Evolutionary conservation across 2,797 vertebrate genomes (phyloP), one percentile per base, ranked within the genome.

Genomic region (Uromys caudimaculatus): DNA sequence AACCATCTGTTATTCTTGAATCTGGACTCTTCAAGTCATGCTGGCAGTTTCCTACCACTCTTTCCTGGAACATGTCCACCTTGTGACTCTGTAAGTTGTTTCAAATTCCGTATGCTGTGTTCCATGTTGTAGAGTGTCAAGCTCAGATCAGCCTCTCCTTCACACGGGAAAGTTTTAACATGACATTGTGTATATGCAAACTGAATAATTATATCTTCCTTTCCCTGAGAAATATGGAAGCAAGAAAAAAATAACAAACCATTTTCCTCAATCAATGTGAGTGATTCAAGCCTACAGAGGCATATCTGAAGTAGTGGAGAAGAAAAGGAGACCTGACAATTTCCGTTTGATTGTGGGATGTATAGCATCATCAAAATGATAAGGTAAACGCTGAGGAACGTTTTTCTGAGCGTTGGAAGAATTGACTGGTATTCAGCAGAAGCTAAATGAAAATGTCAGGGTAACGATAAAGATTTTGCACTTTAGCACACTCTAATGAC

Each of bases 401-500:
- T 94, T 96, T 97, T 96, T 95, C 91, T 95, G 87, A 96, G 91
- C 94, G 58, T 69, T 85, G 89, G 88, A 78, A 95, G 96, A 96
- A 95, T 47, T 93, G 95, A 94, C 96, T 82, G 62, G 86, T 95
- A 86, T 96, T 97, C 94, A 95, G 93, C 54, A 90, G 83, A 97
- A 95, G 64, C 79, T 90, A 96, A 97, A 89, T 94, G 97, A 96
- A 97, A 97, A 96, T 96, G 95, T 94, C 96, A 77, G 75, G 44
- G 79, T 94, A 88, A 87, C 0, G 3, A 88, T 86, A 47, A 96
- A 85, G 92, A 96, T 95, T 97, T 97, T 95, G n/a, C 56, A 93
- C 90, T 91, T 95, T 78, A 90, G 35, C 64, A 56, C 71, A 83
- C 58, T 91, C 85, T 81, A 75, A 64, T 93, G 94, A 96, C 91